Base-by-base conservation (phyloP, 2,888 invertebrate species). In the Nomada ferruginata region DNA sequence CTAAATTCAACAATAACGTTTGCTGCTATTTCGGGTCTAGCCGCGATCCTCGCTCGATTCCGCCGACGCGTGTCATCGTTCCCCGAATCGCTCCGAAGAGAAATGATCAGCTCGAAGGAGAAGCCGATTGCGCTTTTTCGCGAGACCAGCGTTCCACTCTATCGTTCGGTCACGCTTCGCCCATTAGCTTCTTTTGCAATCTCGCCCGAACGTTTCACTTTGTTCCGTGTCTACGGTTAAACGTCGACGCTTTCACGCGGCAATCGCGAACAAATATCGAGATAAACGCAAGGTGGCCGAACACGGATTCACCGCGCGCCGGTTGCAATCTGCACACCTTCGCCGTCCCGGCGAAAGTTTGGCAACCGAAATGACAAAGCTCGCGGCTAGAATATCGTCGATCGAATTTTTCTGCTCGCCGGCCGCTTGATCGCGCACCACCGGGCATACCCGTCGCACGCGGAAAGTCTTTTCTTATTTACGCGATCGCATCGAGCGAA, bases 1-100 rank as follows among this genome's bases (percentile, higher is more conserved):
- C 86, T 86, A 88, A 90, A 90, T 84, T 91, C 89, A 90, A 90
- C 91, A 91, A 89, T 91, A 90, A 87, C 85, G 85, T 60, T 71
- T 26, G 74, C 80, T 74, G 87, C 91, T 92, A 91, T 92, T 92
- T 92, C 85, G 84, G 88, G 89, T 83, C 83, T 61, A 75, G 76
- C 72, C 64, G 74, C 59, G 81, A 70, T 76, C 81, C 78, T 52
- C 60, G 57, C 47, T 47, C 64, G 75, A 66, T 74, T 29, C 72
- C 47, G 15, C 26, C 63, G 61, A 55, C 29, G 53, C 69, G 73
- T 83, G 82, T 82, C 83, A 82, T 82, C 76, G 70, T 66, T 68
- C 68, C 64, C 61, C 64, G 47, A 52, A 70, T 71, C 79, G 79
- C 26, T 20, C 15, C 20, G 20, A 20, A 20, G 15, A 11, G 2